phyloP scores from a whole-genome alignment of 2,113 vertebrate species.

The Myrmecobius fasciatus region DNA sequence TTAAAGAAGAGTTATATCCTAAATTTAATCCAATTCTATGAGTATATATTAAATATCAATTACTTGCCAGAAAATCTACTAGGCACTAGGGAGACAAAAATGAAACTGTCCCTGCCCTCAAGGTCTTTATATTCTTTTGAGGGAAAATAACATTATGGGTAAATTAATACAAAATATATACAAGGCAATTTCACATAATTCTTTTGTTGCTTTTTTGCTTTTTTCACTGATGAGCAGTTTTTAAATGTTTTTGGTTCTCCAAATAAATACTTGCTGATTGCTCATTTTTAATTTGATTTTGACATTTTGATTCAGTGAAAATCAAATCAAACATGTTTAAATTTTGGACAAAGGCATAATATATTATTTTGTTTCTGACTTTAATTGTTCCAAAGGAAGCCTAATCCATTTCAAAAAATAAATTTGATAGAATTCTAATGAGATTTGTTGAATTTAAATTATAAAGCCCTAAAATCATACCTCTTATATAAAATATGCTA shows the following conservation, averaged over 20 bases:
- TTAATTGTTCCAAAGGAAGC: constrained; percentile 26
- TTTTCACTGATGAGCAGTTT: background rate
- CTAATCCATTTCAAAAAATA: constrained; percentile 64
- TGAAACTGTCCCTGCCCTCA: background rate
- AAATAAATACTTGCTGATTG: background rate
- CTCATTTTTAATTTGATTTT: background rate
- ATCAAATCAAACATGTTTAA: background rate
- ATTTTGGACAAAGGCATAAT: background rate
- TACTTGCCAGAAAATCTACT: background rate
- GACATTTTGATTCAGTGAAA: background rate
- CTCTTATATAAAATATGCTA: constrained; percentile 55
- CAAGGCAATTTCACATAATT: background rate
- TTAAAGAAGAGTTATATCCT: background rate
- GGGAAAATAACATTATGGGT: background rate
- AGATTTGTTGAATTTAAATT: constrained; percentile 48
- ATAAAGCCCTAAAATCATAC: constrained; percentile 21
- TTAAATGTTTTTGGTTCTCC: background rate
- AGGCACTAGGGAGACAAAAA: background rate
- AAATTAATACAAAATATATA: background rate
- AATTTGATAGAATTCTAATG: constrained; percentile 37
- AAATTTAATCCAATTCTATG: background rate
- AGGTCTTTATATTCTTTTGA: background rate
- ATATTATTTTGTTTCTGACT: constrained; percentile 20
- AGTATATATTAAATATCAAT: background rate
- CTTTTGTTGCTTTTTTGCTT: background rate